Evolutionary conservation across 2,888 invertebrate genomes (phyloP), one percentile per base, ranked within the genome.

Genomic region (Orthonevra nobilis): DNA sequence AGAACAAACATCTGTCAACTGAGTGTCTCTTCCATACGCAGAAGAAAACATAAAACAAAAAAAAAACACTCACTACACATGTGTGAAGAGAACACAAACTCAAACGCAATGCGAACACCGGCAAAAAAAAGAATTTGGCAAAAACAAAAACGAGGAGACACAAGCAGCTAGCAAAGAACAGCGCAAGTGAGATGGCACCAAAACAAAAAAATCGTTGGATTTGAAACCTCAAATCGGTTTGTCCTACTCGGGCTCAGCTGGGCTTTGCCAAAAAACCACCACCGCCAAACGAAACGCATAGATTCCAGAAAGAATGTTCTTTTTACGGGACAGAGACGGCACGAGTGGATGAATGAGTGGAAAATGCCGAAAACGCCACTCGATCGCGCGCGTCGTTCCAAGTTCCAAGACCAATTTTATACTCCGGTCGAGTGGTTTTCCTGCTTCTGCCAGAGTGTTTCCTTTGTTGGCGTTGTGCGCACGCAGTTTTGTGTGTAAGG

Each of bases 381-480:
- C 79, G 79, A 68, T 61, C 79, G 56, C 36, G 64, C 38, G 79
- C 66, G 69, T 72, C 79, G 66, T 60, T 60, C 32, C 23, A 23
- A 50, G 32, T 26, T 58, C 40, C 20, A n/a, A n/a, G n/a, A n/a
- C n/a, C n/a, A n/a, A n/a, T n/a, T 48, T 42, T 34, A 32, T 14
- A 15, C 17, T 12, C 17, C 28, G 20, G 9, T 9, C n/a, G 77
- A 77, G 77, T 77, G 70, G 2, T 54, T 56, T 64, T 50, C 14
- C 10, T 34, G 23, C n/a, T n/a, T n/a, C n/a, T n/a, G n/a, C n/a
- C 70, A 70, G 75, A 75, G 61, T 75, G 63, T 17, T 75, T 75
- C 38, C 73, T 79, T 79, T 79, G 79, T 79, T 79, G 79, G 66
- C 42, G 61, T 73, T 48, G 73, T 79, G 66, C 77, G 79, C 79